These are phyloP conservation scores for Acanthopagrus latus DNA, from an alignment of 2,797 vertebrate genomes.

Conservation along the genomic window DNA sequence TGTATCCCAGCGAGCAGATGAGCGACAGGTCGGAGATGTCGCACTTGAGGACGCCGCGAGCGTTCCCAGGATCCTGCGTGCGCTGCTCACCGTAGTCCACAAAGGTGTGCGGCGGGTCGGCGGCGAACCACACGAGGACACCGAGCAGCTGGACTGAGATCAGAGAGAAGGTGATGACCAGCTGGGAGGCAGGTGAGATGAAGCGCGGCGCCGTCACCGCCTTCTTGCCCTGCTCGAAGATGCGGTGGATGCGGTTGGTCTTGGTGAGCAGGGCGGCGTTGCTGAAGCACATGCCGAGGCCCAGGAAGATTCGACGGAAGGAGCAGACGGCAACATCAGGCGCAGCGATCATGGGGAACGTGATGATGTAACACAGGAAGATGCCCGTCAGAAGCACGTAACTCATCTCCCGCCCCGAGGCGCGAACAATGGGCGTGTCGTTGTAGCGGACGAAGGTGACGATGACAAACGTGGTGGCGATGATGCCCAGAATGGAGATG, in stretches of 20 bases:
- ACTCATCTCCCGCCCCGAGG: constrained; percentile 95
- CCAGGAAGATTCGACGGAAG: constrained; percentile 93
- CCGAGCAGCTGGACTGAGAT: constrained; percentile 95
- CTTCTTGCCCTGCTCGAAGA: constrained; percentile 96
- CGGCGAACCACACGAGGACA: constrained; percentile 92
- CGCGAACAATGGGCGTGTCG: constrained; percentile 94
- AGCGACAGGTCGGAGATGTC: constrained; percentile 99
- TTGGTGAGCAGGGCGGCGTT: constrained; percentile 96
- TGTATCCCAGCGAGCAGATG: constrained; percentile 98
- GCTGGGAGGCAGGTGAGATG: constrained; percentile 95
- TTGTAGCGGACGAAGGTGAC: constrained; percentile 93
- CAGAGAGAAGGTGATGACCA: constrained; percentile 95
- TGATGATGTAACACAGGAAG: constrained; percentile 95
- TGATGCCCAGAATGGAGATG: constrained; percentile 92
- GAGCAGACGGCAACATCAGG: constrained; percentile 92
- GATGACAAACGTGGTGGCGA: constrained; percentile 92
- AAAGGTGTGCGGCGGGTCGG: constrained; percentile 93
- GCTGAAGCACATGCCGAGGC: constrained; percentile 98
- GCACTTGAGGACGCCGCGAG: constrained; percentile 95
- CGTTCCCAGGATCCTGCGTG: constrained; percentile 90
- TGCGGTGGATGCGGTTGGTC: constrained; percentile 97
- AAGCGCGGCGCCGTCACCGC: constrained; percentile 93
- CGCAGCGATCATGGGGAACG: constrained; percentile 95
- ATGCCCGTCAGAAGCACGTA: constrained; percentile 96
- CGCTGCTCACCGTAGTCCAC: constrained; percentile 97